A percentile compares a stretch with the other conserved stretches of the same genome.
Conservation (phyloP, 2,888 invertebrate genomes). For the Sesamia inferens region DNA sequence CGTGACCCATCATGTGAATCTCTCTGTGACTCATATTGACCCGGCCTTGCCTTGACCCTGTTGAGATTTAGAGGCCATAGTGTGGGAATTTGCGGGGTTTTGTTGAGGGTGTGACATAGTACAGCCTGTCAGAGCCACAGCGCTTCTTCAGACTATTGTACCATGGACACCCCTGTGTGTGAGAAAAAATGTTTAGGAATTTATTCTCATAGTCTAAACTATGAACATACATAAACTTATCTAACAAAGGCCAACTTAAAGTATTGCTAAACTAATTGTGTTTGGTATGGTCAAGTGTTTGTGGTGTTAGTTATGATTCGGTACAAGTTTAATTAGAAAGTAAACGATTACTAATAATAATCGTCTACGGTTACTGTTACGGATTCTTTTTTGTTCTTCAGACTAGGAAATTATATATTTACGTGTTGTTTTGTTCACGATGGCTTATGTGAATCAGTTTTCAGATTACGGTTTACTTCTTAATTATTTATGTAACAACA, state of each 20-base stretch:
- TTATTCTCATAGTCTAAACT: too few species aligned
- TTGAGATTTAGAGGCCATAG: neutral
- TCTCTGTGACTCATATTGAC: slow-evolving; percentile 50
- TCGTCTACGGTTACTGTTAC: too few species aligned
- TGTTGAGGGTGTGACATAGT: neutral
- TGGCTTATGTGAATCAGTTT: neutral
- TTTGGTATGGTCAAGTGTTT: too few species aligned
- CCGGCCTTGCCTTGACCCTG: slow-evolving; percentile 44
- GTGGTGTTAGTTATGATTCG: neutral
- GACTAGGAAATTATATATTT: neutral
- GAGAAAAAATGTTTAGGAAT: neutral
- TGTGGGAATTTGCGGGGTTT: neutral
- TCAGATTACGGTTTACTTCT: too few species aligned
- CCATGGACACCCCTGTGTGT: neutral
- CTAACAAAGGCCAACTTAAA: too few species aligned
- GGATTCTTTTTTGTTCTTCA: neutral
- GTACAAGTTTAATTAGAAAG: neutral
- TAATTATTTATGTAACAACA: too few species aligned
- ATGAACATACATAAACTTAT: too few species aligned
- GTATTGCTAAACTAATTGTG: neutral
- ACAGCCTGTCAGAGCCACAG: neutral
- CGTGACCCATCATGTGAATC: slow-evolving; percentile 34
- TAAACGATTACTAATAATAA: too few species aligned
- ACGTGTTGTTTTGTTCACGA: neutral
- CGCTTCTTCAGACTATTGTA: neutral